These are phyloP conservation scores for Lasioglossum pauxillum DNA, from an alignment of 2,888 invertebrate species.

Conservation along the genomic window DNA sequence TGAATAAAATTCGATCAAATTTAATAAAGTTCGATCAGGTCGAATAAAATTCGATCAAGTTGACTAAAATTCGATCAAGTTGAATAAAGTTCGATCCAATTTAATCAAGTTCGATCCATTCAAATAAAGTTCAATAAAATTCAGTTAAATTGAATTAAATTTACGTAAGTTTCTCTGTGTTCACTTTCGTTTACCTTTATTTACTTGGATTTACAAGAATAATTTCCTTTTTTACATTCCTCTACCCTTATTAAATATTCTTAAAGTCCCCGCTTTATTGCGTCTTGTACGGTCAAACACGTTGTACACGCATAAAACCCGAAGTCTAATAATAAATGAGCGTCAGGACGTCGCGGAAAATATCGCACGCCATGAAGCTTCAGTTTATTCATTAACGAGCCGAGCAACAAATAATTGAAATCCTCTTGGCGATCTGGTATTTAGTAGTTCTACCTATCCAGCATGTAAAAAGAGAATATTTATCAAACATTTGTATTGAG, in stretches of 20 bases:
- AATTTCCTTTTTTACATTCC: not conserved
- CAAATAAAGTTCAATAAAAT: no score
- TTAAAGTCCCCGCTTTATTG: constrained; percentile 1
- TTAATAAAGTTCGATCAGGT: no score
- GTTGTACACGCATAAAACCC: not conserved
- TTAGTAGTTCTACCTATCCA: not conserved
- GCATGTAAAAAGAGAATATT: not conserved
- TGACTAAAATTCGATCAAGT: no score
- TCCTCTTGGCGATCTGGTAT: not conserved
- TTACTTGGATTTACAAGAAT: not conserved
- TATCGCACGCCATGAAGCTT: not conserved
- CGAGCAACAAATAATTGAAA: constrained; percentile 6
- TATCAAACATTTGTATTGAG: no score
- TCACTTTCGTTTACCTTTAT: no score
- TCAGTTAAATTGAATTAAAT: no score
- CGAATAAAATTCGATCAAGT: no score
- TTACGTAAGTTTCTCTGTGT: no score
- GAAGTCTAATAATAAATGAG: constrained; percentile 12
- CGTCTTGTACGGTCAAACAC: not conserved
- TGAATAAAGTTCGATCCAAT: no score
- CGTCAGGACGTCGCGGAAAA: not conserved
- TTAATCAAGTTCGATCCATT: no score
- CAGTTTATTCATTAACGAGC: not conserved
- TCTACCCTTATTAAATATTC: not conserved
- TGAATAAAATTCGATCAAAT: no score